A percentile compares a stretch with the other conserved stretches of the same genome.
Conservation (phyloP, 64 coral and sea anemone genomes). For the Montipora foliosa region DNA sequence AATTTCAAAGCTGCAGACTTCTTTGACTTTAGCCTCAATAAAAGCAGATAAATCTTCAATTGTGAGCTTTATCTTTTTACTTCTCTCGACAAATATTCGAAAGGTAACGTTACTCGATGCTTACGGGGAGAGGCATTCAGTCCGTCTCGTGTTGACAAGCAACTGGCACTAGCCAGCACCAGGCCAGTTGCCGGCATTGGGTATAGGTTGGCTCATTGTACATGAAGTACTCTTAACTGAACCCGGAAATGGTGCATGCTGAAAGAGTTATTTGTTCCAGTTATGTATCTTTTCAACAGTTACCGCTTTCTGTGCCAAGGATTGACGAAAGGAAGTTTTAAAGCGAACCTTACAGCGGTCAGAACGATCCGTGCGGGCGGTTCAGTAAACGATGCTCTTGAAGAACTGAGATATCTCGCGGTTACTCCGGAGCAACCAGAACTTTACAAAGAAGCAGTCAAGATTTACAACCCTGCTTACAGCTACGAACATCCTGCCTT, state of each 20-base stretch:
- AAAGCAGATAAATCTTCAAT: no score
- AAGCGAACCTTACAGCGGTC: background rate
- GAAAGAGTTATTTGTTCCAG: background rate
- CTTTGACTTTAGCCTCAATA: no score
- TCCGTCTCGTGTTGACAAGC: no score
- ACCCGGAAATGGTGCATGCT: background rate
- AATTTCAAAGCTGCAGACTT: no score
- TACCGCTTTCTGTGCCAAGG: conserved; percentile 47
- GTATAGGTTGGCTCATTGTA: background rate
- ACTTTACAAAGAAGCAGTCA: conserved; percentile 71
- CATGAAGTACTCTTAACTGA: background rate
- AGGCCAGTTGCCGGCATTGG: no score
- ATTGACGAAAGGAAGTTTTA: background rate
- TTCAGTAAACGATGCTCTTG: conserved; percentile 39
- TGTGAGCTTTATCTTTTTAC: no score
- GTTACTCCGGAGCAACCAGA: conserved; percentile 76
- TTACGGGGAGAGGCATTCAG: no score
- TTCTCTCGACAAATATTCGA: no score
- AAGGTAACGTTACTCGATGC: no score
- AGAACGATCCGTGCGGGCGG: conserved; percentile 20
- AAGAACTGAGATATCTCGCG: conserved; percentile 74
- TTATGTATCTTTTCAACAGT: conserved; percentile 39
- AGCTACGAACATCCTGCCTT: conserved; percentile 79
- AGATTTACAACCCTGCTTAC: conserved; percentile 85
- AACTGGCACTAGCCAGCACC: no score